These are phyloP conservation scores for Nymphalis urticae DNA, from an alignment of 2,888 invertebrate genomes.

Conservation along the genomic window DNA sequence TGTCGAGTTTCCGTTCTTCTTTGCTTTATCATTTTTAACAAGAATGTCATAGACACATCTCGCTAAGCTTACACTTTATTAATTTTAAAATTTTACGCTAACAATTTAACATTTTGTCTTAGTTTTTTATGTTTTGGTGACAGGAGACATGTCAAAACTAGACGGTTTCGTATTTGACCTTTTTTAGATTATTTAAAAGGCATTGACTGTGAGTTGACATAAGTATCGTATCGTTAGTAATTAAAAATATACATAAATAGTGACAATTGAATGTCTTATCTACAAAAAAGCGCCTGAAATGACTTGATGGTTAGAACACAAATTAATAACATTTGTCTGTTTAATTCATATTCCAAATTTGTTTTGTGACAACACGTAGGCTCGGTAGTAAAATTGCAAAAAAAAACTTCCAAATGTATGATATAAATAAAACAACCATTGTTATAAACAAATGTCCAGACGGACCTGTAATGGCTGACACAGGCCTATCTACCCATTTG, in stretches of 20 bases:
- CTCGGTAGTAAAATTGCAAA: no score
- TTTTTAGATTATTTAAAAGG: not conserved
- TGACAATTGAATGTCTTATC: no score
- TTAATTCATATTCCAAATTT: no score
- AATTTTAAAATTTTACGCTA: conserved; percentile 24
- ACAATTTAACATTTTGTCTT: conserved; percentile 1
- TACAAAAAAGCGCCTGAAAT: no score
- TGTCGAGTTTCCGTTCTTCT: conserved; percentile 44
- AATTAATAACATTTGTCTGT: no score
- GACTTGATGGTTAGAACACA: no score
- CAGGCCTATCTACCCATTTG: conserved; percentile 67
- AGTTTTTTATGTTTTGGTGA: conserved; percentile 3
- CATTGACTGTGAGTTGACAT: not conserved
- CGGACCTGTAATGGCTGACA: conserved; percentile 74
- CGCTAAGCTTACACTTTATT: conserved; percentile 37
- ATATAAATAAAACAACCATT: conserved; percentile 48
- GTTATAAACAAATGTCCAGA: conserved; percentile 63
- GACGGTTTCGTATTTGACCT: conserved; percentile 9
- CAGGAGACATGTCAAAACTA: conserved; percentile 16
- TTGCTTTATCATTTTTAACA: conserved; percentile 55
- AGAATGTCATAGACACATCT: conserved; percentile 44
- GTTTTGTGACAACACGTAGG: no score
- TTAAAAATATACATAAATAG: no score
- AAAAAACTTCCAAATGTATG: not conserved
- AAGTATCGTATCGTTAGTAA: no score